Evolutionary conservation across 2,888 invertebrate species (phyloP).

Genomic region (Acanthosepion pharaonis): DNA sequence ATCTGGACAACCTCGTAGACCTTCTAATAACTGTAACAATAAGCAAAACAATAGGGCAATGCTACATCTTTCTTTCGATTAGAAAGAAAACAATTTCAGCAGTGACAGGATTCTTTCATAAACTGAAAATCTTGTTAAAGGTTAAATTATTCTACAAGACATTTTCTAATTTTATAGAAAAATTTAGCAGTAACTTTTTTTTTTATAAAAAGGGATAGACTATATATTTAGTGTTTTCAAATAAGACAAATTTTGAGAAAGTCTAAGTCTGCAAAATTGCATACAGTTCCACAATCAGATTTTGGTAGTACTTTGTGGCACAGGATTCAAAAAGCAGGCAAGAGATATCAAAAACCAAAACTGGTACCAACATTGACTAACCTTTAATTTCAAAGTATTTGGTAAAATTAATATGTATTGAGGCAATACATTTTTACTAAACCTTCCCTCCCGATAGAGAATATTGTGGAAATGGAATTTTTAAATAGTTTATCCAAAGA

Average conservation of each 20-base stretch:
- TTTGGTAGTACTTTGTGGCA: background rate
- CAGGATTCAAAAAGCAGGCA: background rate
- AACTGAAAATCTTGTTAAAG: background rate
- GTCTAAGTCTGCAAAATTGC: background rate
- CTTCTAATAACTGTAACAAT: conserved; percentile 45
- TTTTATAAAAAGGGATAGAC: background rate
- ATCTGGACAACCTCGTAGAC: conserved; percentile 44
- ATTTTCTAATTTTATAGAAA: background rate
- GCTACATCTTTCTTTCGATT: background rate
- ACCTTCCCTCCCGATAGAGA: too few relatives aligned
- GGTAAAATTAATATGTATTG: too few relatives aligned
- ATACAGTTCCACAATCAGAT: background rate
- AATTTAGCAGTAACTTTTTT: background rate
- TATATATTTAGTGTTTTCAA: background rate
- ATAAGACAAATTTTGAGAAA: too few relatives aligned
- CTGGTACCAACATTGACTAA: too few relatives aligned
- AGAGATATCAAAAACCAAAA: too few relatives aligned
- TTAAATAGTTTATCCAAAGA: too few relatives aligned
- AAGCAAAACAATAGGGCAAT: conserved; percentile 37
- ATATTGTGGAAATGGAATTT: too few relatives aligned
- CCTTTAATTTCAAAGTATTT: too few relatives aligned
- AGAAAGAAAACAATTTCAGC: background rate
- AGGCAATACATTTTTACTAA: too few relatives aligned
- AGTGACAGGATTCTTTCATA: background rate
- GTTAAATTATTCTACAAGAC: background rate